Percentiles rank a stretch among this genome's conserved stretches.
These are phyloP conservation scores for Hemiprocne comata DNA, from an alignment of 2,113 vertebrate species.

Conservation along the genomic window DNA sequence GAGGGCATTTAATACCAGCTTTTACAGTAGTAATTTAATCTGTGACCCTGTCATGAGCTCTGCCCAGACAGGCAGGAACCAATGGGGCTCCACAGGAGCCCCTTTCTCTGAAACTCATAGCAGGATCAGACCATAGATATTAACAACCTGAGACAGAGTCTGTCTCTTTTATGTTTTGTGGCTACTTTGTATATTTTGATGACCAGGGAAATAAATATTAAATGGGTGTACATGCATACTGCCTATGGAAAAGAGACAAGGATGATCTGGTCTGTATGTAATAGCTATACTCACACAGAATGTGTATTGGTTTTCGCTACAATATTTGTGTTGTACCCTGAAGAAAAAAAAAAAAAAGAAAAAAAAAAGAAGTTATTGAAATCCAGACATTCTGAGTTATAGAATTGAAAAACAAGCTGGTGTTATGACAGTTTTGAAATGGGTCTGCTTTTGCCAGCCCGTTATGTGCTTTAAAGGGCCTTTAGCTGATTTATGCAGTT, in stretches of 20 bases:
- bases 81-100: neutral
- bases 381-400: conserved; percentile 62
- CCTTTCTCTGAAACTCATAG: neutral
- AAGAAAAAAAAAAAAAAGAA: conserved; percentile 10
- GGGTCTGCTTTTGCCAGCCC: conserved; percentile 46
- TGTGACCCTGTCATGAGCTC: neutral
- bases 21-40: neutral
- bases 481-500: conserved; percentile 67
- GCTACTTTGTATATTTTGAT: neutral
- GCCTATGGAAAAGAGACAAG: neutral
- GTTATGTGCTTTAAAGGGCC: conserved; percentile 57
- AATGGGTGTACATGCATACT: neutral
- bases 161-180: neutral
- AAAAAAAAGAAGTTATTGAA: conserved; percentile 24
- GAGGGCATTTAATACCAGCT: neutral
- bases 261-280: neutral
- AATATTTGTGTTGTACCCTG: conserved; percentile 10
- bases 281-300: neutral
- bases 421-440: conserved; percentile 68
- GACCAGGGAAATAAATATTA: neutral
- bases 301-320: conserved; percentile 16
- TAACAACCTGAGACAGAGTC: neutral
- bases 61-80: neutral
- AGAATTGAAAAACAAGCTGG: conserved; percentile 65
- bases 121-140: neutral